Evolutionary conservation across 2,797 vertebrate genomes (phyloP).

Genomic region (Megaceryle alcyon): DNA sequence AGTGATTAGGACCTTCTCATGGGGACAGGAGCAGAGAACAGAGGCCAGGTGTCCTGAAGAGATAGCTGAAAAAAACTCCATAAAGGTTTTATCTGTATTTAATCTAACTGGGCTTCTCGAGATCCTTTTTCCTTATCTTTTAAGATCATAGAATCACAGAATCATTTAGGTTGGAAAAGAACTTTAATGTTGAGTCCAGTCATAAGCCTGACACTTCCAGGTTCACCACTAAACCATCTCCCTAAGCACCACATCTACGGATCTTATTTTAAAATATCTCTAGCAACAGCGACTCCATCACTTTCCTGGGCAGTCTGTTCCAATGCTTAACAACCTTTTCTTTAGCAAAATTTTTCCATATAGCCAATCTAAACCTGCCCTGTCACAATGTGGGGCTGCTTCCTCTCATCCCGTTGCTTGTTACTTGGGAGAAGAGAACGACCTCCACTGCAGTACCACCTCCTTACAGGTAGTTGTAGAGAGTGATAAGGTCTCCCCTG

Average conservation of each 20-base stretch:
- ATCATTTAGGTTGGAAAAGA: not conserved
- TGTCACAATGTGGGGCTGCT: not conserved
- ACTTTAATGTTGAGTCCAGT: not conserved
- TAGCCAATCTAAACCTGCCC: not conserved
- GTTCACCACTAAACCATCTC: not conserved
- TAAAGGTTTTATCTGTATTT: not conserved
- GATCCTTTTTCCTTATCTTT: not conserved
- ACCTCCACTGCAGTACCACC: rapidly evolving
- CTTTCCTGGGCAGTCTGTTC: not conserved
- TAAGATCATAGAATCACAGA: not conserved
- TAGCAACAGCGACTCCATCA: not conserved
- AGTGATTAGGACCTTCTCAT: not conserved
- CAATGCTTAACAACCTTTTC: not conserved
- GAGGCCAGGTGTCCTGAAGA: not conserved
- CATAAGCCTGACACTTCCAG: not conserved
- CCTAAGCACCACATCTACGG: not conserved
- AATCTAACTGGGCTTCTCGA: not conserved
- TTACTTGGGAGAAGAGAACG: not conserved
- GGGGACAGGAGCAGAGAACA: not conserved
- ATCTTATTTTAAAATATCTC: not conserved
- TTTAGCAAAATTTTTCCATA: not conserved
- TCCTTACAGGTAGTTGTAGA: not conserved
- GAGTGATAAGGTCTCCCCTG: not conserved
- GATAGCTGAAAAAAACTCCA: not conserved
- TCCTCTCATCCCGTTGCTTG: not conserved